Evolutionary conservation across 2,888 invertebrate species (phyloP).

Genomic region (Pristionchus exspectatus): DNA sequence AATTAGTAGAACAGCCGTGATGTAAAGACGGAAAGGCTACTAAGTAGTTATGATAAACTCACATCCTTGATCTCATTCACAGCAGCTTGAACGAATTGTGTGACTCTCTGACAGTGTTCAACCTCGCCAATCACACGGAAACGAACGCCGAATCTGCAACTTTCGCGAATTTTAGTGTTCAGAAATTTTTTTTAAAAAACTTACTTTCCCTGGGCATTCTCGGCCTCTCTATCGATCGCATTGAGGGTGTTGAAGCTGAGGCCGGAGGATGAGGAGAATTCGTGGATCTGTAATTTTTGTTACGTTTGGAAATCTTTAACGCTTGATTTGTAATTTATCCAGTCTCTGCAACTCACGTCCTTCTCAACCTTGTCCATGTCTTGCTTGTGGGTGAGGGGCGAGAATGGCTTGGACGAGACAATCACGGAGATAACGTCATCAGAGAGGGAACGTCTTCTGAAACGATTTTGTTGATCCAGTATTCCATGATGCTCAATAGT

Average conservation of each 20-base stretch:
- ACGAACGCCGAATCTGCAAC: slow-evolving; percentile 34
- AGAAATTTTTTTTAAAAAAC: background rate
- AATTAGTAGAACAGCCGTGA: background rate
- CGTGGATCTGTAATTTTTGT: background rate
- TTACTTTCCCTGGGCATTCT: slow-evolving; percentile 32
- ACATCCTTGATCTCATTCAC: slow-evolving; percentile 45
- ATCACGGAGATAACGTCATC: slow-evolving; percentile 27
- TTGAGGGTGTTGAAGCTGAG: slow-evolving; percentile 35
- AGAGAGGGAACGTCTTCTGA: background rate
- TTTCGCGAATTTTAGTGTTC: background rate
- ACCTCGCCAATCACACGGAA: slow-evolving; percentile 34
- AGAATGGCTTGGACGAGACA: slow-evolving; percentile 19
- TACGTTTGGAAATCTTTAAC: background rate
- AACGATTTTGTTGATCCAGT: background rate
- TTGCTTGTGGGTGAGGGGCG: background rate
- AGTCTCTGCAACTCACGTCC: background rate
- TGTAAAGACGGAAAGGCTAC: background rate
- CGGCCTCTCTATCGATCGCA: slow-evolving; percentile 28
- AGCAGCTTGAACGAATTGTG: slow-evolving; percentile 31
- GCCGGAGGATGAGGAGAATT: slow-evolving; percentile 19
- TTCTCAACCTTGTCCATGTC: slow-evolving; percentile 28
- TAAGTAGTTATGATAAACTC: background rate
- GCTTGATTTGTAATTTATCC: background rate
- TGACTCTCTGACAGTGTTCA: slow-evolving; percentile 37
- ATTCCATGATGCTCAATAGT: background rate